Evolutionary conservation across 1,140 invertebrate genomes (phyloP).

Genomic region (Reticulitermes speratus): DNA sequence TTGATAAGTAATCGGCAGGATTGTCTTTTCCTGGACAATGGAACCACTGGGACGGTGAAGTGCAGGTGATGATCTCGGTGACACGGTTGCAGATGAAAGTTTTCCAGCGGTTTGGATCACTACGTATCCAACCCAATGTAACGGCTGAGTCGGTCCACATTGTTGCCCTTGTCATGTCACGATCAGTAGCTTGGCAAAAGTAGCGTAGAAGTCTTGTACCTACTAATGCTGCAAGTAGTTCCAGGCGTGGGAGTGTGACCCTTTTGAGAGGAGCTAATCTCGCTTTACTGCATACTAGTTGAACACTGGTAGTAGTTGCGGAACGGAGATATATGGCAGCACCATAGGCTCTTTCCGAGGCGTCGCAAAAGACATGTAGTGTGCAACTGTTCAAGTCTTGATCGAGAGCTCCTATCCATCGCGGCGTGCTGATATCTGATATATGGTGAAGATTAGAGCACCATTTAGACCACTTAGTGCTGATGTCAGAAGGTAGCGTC

Average conservation of each 20-base stretch:
- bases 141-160: no score
- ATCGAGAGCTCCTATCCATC: neutral
- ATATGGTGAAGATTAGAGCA: neutral
- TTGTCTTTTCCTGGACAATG: neutral
- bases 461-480: no score
- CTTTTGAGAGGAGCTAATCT: neutral
- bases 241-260: neutral
- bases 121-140: no score
- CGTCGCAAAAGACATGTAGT: neutral
- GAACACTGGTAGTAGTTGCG: neutral
- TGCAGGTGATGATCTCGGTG: no score
- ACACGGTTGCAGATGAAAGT: no score
- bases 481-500: neutral
- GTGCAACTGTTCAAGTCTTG: no score
- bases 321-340: neutral
- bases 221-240: neutral
- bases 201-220: neutral
- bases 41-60: no score
- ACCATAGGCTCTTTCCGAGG: neutral
- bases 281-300: neutral
- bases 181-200: neutral
- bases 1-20: neutral
- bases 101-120: no score
- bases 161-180: fast-evolving
- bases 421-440: neutral